phyloP scores from a whole-genome alignment of 1,140 invertebrate genomes.

The Orius laevigatus region DNA sequence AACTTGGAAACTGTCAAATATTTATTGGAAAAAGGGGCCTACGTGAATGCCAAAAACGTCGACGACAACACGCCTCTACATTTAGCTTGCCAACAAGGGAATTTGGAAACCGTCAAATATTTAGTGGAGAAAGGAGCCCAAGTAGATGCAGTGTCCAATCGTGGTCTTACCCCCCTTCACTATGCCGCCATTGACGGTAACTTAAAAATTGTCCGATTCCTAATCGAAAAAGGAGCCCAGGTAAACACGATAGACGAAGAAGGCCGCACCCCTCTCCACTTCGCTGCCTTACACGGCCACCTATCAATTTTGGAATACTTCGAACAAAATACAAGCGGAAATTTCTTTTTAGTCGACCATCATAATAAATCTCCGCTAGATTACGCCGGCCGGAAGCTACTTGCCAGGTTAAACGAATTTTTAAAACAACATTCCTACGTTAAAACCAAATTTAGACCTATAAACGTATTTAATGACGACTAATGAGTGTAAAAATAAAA shows the following conservation, averaged over 20 bases:
- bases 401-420: no score
- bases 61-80: constrained; percentile 18
- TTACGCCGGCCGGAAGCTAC: no score
- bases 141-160: not conserved
- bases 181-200: constrained; percentile 58
- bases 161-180: constrained; percentile 48
- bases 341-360: no score
- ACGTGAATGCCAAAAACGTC: constrained; percentile 14
- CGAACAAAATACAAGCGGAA: not conserved
- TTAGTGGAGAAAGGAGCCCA: not conserved
- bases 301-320: not conserved
- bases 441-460: no score
- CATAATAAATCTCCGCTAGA: no score
- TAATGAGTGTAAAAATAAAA: no score
- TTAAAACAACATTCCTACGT: no score
- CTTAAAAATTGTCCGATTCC: constrained; percentile 42
- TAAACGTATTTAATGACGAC: no score
- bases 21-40: constrained; percentile 13
- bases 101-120: constrained; percentile 15
- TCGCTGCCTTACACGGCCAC: constrained; percentile 36
- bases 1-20: constrained; percentile 26
- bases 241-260: constrained; percentile 49
- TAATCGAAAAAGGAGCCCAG: constrained; percentile 53
- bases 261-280: constrained; percentile 57
- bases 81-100: constrained; percentile 15